Evolutionary conservation across 2,113 vertebrate genomes (phyloP).

Genomic region (Microcebus lehilahytsara): DNA sequence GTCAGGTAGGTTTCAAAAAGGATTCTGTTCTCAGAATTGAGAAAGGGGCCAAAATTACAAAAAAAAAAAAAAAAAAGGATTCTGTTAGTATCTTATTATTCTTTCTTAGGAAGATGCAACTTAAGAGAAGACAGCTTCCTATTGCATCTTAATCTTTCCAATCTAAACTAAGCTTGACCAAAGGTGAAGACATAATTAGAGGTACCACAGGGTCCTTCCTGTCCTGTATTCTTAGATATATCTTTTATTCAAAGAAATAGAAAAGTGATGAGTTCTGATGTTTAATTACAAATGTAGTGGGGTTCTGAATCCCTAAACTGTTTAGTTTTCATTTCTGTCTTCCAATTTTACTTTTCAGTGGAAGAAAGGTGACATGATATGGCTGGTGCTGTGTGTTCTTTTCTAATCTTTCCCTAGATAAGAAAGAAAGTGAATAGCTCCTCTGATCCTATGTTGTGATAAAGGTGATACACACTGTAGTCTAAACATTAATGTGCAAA

Average conservation of each 20-base stretch:
- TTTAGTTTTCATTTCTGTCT: not conserved
- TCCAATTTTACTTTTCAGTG: slow-evolving; percentile 30
- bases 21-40: too few species aligned
- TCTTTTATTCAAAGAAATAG: not conserved
- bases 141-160: not conserved
- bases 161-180: not conserved
- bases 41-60: too few species aligned
- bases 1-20: not conserved
- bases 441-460: slow-evolving; percentile 47
- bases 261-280: not conserved
- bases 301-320: not conserved
- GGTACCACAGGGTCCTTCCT: not conserved
- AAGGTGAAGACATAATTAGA: slow-evolving; percentile 22
- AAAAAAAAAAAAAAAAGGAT: not conserved
- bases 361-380: not conserved
- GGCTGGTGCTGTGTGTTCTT: not conserved
- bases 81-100: not conserved
- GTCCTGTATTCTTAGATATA: not conserved
- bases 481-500: slow-evolving; percentile 52
- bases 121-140: not conserved
- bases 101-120: not conserved
- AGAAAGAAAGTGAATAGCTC: slow-evolving; percentile 14
- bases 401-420: slow-evolving; percentile 28
- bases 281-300: not conserved
- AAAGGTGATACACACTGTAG: slow-evolving; percentile 46